Percentiles rank a stretch among this genome's conserved stretches.
Evolutionary conservation across 2,797 vertebrate species (phyloP).

Genomic region (Pyrocephalus nanus): DNA sequence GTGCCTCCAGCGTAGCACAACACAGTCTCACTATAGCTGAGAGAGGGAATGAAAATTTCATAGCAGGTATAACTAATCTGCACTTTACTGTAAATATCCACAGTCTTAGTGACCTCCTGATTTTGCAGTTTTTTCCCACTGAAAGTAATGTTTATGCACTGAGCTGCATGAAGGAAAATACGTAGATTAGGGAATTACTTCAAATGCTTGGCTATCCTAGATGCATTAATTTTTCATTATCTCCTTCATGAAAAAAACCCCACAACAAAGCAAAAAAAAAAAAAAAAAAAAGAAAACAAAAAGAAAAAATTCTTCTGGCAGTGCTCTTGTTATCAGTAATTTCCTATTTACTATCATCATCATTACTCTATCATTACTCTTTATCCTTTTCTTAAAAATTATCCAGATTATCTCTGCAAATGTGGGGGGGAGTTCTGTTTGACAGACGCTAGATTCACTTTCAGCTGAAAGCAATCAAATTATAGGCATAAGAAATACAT

Average conservation of each 20-base stretch:
- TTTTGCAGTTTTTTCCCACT: conserved; percentile 27
- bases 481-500: background rate
- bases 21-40: background rate
- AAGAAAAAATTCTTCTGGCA: background rate
- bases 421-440: background rate
- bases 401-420: background rate
- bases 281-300: background rate
- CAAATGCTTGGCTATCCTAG: conserved; percentile 36
- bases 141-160: conserved; percentile 34
- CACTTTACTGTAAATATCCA: background rate
- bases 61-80: background rate
- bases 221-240: conserved; percentile 59
- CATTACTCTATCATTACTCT: conserved; percentile 23
- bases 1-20: background rate
- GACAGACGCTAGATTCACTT: background rate
- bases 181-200: conserved; percentile 14
- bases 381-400: background rate
- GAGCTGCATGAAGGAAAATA: background rate
- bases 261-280: too few relatives aligned
- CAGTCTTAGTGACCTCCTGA: background rate
- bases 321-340: background rate
- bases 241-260: conserved; percentile 31
- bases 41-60: conserved; percentile 3
- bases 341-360: background rate
- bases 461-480: conserved; percentile 1